Evolutionary conservation across 2,888 invertebrate genomes (phyloP), one percentile per base, ranked within the genome.

Genomic region (Cephus runcator): DNA sequence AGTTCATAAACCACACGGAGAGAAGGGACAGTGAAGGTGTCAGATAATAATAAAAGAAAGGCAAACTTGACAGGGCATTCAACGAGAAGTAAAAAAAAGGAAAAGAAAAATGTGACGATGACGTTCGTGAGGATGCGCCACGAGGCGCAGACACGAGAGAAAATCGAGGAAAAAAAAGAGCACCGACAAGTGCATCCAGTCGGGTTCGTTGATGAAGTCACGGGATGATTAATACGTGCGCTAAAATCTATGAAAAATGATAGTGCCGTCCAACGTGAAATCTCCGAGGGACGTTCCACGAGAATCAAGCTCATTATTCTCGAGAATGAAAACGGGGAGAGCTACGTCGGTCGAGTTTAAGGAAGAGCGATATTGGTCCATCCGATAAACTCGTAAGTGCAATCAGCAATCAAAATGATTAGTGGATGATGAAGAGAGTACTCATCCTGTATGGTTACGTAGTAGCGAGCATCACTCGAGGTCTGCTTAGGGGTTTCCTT

Each of bases 401-500:
- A 56, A 56, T 56, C 56, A 56, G 56, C 56, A 23, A 56, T 56
- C 56, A 56, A 56, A 56, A 56, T 56, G 23, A 56, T 56, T 56
- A 56, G 56, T 23, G 56, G 56, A 56, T 23, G 56, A 56, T 23
- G 56, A 56, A 23, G 56, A 56, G 56, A 56, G 23, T 56, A 71
- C 71, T 33, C 34, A 11, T 71, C 31, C 71, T 33, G 33, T 31
- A 33, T 33, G 71, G 33, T 71, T 33, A 34, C 82, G 82, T 81
- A 81, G 83, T 83, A 85, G 81, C 80, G 76, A 79, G 83, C 85
- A 85, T 85, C 86, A 86, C 86, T 87, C 85, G 84, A 85, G 87
- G 87, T 89, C 88, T 89, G 86, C 88, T 90, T 85, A 87, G 88
- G 88, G 87, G 89, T 89, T 89, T 87, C 87, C 90, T 90, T 88